Base-by-base conservation (phyloP, 1,140 invertebrate genomes). In the Trichonephila clavata region DNA sequence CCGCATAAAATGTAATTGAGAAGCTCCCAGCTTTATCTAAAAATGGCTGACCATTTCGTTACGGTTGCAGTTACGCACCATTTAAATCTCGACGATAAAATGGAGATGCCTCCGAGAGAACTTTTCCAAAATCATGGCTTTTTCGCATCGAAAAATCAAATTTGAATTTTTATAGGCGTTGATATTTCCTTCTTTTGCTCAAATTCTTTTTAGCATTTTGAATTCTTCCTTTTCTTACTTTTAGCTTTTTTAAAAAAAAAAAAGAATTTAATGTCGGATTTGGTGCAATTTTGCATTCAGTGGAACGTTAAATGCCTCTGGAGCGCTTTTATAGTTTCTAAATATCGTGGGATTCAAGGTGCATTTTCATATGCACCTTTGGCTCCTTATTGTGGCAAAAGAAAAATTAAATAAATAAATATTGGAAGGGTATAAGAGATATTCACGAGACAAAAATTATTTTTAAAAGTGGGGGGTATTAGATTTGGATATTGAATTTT, bases 121-220 rank as follows among this genome's bases (percentile, higher is more conserved):
- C 59, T 89, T 68, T 68, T 43, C 32, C 8, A 84, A 84, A 84
- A 57, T 84, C 50, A 6, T 57, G 50, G 86, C 61, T 50, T 68
- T 50, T 71, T 32, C 50, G 50, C 87, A 65, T 89, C n/a, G 20
- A 77, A 68, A 77, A 89, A 89, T 89, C 63, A 89, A 89, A 89
- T 89, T 89, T 89, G 87, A 89, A 89, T 89, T 89, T 89, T 89
- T 89, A 89, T 89, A 61, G 65, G 32, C 60, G 13, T 57, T 71
- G 87, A 68, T 89, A 71, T 89, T 77, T 77, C 65, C 5, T 57
- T 57, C 43, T 32, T 32, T 32, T 18, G n/a, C 21, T 89, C 83
- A 59, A 50, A 27, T 60, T 84, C 6, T 77, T 77, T 77, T 39
- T 77, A 32, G 18, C 71, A 32, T 77, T 77, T 77, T 77, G 71